Conservation (phyloP, 2,888 invertebrate species). For the Acanthosepion esculentum region DNA sequence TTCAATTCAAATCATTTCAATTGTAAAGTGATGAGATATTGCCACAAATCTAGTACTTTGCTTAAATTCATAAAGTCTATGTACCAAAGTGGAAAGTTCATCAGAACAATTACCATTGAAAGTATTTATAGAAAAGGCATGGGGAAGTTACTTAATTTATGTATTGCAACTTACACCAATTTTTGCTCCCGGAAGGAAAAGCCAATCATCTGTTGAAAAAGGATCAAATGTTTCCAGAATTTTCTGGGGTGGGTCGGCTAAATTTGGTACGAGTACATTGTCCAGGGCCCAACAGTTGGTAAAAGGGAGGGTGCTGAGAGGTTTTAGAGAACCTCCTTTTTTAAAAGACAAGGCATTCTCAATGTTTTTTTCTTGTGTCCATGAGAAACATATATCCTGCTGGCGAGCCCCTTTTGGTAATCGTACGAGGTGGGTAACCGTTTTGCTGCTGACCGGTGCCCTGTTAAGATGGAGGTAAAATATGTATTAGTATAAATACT, state of each 20-base stretch:
- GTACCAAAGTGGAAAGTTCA: too few relatives aligned
- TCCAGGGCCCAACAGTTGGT: conserved; percentile 75
- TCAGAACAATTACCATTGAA: too few relatives aligned
- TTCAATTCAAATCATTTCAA: too few relatives aligned
- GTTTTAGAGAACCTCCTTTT: background rate
- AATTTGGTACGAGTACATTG: conserved; percentile 73
- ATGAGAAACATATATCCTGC: conserved; percentile 68
- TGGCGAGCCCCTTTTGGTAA: conserved; percentile 69
- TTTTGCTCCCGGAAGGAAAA: conserved; percentile 75
- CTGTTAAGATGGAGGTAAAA: conserved; percentile 50
- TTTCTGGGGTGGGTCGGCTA: conserved; percentile 64
- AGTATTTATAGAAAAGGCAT: too few relatives aligned
- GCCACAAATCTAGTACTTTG: too few relatives aligned
- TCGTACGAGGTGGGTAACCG: conserved; percentile 67
- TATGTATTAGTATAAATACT: background rate
- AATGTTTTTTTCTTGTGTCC: conserved; percentile 60
- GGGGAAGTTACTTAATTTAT: too few relatives aligned
- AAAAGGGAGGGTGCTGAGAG: conserved; percentile 45
- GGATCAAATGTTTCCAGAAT: conserved; percentile 75
- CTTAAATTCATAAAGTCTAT: too few relatives aligned
- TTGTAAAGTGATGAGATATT: too few relatives aligned
- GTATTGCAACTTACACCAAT: conserved; percentile 67
- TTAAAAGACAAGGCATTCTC: too few relatives aligned
- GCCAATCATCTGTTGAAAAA: conserved; percentile 74
- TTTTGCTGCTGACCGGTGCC: conserved; percentile 53